phyloP scores from a whole-genome alignment of 2,113 vertebrate genomes.

The Anoura caudifer region DNA sequence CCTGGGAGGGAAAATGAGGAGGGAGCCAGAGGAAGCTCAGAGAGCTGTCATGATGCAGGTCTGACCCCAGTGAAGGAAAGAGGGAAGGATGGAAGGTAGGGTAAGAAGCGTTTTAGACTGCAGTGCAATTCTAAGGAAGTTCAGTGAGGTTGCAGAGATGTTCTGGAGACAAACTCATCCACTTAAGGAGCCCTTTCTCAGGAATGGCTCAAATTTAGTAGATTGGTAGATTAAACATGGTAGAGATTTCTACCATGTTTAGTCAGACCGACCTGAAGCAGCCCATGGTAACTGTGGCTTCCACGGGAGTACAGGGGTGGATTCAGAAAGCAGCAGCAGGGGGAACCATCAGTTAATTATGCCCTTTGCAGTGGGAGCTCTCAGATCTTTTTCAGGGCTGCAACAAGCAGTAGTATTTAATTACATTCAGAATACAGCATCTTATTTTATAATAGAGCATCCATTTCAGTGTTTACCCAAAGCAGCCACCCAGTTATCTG shows the following conservation, averaged over 20 bases:
- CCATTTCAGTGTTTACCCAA: background rate
- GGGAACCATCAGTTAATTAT: background rate
- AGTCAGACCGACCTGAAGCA: background rate
- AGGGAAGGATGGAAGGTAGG: background rate
- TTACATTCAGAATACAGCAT: background rate
- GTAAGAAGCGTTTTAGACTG: background rate
- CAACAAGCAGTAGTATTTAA: background rate
- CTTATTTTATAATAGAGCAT: background rate
- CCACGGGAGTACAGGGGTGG: background rate
- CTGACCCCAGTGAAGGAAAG: background rate
- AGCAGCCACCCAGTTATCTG: background rate
- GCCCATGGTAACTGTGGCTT: background rate
- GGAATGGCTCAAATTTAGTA: background rate
- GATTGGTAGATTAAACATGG: too few relatives aligned
- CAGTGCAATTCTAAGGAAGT: background rate
- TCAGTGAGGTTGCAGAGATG: background rate
- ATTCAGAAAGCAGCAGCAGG: background rate
- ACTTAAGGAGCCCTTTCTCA: background rate
- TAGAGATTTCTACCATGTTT: background rate
- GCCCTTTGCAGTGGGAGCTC: background rate
- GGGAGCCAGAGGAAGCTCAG: background rate
- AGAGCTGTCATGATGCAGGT: background rate
- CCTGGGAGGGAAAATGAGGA: background rate
- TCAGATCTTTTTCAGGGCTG: background rate
- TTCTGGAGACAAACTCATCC: background rate